Base-by-base conservation (phyloP, 2,113 vertebrate genomes). In the Prunella fulvescens region DNA sequence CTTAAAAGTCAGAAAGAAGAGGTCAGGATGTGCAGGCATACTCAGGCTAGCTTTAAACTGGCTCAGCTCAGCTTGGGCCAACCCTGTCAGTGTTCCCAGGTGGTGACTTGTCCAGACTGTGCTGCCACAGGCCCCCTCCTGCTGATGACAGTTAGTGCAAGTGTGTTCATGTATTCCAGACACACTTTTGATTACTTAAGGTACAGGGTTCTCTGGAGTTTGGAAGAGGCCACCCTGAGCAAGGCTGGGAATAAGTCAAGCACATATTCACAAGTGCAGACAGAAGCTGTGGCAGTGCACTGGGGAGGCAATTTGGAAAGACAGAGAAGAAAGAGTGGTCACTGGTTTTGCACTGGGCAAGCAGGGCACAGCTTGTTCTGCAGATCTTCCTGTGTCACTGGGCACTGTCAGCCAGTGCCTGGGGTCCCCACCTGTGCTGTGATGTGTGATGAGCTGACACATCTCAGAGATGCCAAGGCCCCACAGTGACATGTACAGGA, bases 341-440 rank as follows among this genome's bases (percentile, higher is more conserved):
- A 48, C 20, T 40, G 23, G 6, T 48, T 80, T 73, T 80, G 28
- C 56, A 26, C 47, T 77, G 70, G 14, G 14, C 5, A 84, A 72
- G 70, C 6, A 31, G 56, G 31, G 31, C n/a, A 48, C 3, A 22
- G n/a, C 6, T 91, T 37, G 11, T 62, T 84, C 64, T 91, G 33
- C 33, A 86, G 25, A 35, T 10, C 16, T 57, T 57, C 54, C 26
- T 44, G 28, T 2, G 3, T 58, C 72, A 26, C 37, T 45, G 16
- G 29, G 54, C 14, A 12, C 6, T 72, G 24, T 11, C 1, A 0
- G 13, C 5, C 39, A 10, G 14, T 11, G 14, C 23, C 51, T 71
- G 2, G 0, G 11, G 45, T 80, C n/a, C 28, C 20, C 3, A 0
- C 7, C 25, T 35, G 45, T 9, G 6, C 28, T 26, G 29, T 10